Percentiles rank a stretch among this genome's conserved stretches.
These are phyloP conservation scores for Percopsis omiscomaycus DNA, from an alignment of 2,797 vertebrate species.

Conservation along the genomic window DNA sequence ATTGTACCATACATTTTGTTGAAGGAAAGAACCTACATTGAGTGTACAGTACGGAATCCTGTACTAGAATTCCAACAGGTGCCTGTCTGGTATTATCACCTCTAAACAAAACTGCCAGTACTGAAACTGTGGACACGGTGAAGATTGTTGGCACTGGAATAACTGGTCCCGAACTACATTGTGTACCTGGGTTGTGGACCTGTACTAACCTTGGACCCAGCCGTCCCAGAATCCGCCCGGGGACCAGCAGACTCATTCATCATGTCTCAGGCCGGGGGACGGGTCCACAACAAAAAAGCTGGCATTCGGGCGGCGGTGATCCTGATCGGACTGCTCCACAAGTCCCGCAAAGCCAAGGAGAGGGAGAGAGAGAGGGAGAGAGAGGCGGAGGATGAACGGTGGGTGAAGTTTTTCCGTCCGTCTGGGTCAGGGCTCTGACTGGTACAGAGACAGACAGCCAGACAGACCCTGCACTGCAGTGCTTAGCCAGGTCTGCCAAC, in stretches of 20 bases:
- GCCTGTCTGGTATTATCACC: constrained; percentile 21
- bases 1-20: no score
- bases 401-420: constrained; percentile 58
- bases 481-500: neutral
- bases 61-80: constrained; percentile 38
- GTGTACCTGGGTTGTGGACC: constrained; percentile 34
- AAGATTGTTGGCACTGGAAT: constrained; percentile 52
- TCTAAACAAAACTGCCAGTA: constrained; percentile 7
- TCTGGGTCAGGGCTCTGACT: neutral
- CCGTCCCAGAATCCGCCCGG: constrained; percentile 59
- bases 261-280: constrained; percentile 80
- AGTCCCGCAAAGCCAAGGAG: constrained; percentile 85
- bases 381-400: constrained; percentile 66
- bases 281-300: constrained; percentile 87
- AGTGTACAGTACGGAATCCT: neutral
- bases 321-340: constrained; percentile 93
- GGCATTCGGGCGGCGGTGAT: constrained; percentile 93
- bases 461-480: constrained; percentile 30
- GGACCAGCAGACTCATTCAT: constrained; percentile 55
- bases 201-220: constrained; percentile 61
- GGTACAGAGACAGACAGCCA: constrained; percentile 6
- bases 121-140: constrained; percentile 9
- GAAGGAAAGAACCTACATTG: neutral
- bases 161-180: constrained; percentile 52
- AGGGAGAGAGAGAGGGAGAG: constrained; percentile 68